Evolutionary conservation across 2,888 invertebrate genomes (phyloP), one percentile per base, ranked within the genome.

Genomic region (Lithodes maja): DNA sequence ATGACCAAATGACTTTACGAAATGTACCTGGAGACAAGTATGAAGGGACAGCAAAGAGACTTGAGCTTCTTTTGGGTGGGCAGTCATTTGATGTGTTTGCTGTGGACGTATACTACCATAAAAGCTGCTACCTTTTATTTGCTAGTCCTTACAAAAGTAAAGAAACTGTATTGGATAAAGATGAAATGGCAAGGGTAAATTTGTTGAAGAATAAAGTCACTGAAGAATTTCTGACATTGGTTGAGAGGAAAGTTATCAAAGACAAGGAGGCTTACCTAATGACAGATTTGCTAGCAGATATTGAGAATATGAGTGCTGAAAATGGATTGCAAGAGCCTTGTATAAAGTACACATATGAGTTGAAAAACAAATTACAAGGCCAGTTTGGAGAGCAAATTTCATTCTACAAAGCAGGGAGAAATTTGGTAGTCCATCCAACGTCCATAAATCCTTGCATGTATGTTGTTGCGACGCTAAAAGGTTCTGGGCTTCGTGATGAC

Each of bases 201-300:
- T 53, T 53, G 17, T 71, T 71, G 84, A 53, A 50, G 74, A 71
- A 69, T 49, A 53, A 71, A 84, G 84, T 84, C 74, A 84, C 74
- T 53, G 84, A 84, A 53, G 74, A 74, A 69, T 69, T 84, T 84
- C 74, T 84, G 71, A 49, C 3, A 9, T 74, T 84, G 49, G 69
- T 84, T 71, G 71, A 71, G 74, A 69, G 84, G 2, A 84, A 84
- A 71, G 52, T 84, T 54, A 54, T 84, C 84, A 84, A 84, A 50
- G 74, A 84, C 74, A 69, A 84, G 74, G 84, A 84, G 74, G 74
- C 84, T 74, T 84, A 71, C 52, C 84, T 50, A 53, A 53, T 84
- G 84, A 84, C 50, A 49, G 84, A 84, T 69, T n/a, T 84, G 71
- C 74, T 84, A 50, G 84, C 69, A 84, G 84, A 84, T 74, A 84